Base-by-base conservation (phyloP, 2,113 vertebrate genomes). In the Axis porcinus region DNA sequence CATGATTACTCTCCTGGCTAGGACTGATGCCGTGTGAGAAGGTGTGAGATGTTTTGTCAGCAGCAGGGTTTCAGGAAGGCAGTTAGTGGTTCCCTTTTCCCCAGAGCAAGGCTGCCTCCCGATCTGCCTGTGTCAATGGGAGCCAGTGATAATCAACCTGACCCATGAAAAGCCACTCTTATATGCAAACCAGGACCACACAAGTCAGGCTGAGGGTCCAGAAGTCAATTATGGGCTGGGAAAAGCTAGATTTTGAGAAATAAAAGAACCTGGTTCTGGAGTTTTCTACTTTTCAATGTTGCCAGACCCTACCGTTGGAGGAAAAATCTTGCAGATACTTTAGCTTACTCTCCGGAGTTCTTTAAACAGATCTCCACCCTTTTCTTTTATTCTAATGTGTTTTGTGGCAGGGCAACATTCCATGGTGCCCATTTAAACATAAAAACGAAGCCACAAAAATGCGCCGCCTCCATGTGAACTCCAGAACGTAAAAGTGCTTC, bases 371-470 rank as follows among this genome's bases (percentile, higher is more conserved):
- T 70, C 95, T 60, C 94, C 94, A 89, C 91, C 91, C 97, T 89
- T 97, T 94, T 86, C 90, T 95, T 60, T 54, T 93, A 97, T 97
- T 97, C 95, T 94, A 98, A 97, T 89, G 93, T 50, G 79, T 8
- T 96, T 81, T 97, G 92, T 87, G 97, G 96, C 86, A 88, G 95
- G 95, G 91, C 89, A 97, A 94, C 88, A 96, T 97, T 98, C 94
- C 97, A 97, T 83, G 82, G 94, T 98, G 86, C 52, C 96, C 96
- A 93, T 97, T 98, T 86, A 94, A 97, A 98, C 94, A 98, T 95
- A 97, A 97, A 98, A 98, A 97, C 95, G 97, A 97, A 97, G 82
- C 98, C 97, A 97, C 97, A 98, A 98, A 96, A 97, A 98, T 97
- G 70, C 84, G 79, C 94, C 81, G 54, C 76, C 47, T 94, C 70